Conservation (phyloP, 2,797 vertebrate genomes). For the Thamnophis elegans region DNA sequence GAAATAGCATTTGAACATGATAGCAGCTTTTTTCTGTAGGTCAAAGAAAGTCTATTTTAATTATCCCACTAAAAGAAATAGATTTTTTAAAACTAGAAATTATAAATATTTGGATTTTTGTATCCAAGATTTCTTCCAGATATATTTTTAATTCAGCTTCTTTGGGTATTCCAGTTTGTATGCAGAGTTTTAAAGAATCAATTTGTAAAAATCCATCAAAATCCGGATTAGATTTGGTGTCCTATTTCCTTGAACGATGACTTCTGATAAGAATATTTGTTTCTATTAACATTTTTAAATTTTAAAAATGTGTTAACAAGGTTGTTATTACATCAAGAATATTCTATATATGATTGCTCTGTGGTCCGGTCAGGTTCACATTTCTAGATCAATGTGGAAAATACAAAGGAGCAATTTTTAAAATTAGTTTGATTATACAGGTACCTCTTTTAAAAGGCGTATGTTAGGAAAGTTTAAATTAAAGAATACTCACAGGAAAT, state of each 20-base stretch:
- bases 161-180: not conserved
- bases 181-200: not conserved
- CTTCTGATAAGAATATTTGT: not conserved
- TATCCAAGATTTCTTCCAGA: not conserved
- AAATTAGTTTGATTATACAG: not conserved
- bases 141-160: not conserved
- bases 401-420: not conserved
- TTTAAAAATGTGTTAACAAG: not conserved
- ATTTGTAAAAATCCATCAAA: not conserved
- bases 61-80: not conserved
- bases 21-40: not conserved
- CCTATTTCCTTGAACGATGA: not conserved
- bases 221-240: not conserved
- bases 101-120: not conserved
- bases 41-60: not conserved
- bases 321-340: not conserved
- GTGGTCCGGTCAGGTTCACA: not conserved
- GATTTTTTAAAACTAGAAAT: not conserved
- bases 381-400: not conserved
- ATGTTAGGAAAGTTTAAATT: not conserved
- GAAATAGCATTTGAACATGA: not conserved
- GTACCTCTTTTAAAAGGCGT: not conserved
- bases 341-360: not conserved
- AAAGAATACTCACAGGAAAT: not conserved
- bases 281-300: not conserved